Evolutionary conservation across 2,888 invertebrate genomes (phyloP).

Genomic region (Acanthosepion lycidas): DNA sequence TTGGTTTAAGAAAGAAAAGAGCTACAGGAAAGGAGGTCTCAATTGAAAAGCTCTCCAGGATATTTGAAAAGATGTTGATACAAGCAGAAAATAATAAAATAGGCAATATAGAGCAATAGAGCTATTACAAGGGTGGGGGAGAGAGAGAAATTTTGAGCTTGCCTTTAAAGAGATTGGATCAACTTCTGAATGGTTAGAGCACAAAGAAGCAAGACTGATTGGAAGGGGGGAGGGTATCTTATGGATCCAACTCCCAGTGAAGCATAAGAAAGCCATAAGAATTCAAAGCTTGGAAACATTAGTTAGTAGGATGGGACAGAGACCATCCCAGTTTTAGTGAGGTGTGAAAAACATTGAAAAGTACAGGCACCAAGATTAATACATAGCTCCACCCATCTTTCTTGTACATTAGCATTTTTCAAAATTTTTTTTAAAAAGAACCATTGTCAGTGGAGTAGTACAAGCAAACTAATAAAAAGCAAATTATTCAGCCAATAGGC

Average conservation of each 20-base stretch:
- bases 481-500: constrained; percentile 20
- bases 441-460: background rate
- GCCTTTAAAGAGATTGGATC: background rate
- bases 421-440: background rate
- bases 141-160: background rate
- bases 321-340: constrained; percentile 33
- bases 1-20: background rate
- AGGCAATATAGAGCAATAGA: background rate
- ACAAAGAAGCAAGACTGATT: background rate
- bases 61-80: constrained; percentile 11
- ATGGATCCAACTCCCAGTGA: background rate
- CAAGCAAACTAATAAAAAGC: constrained; percentile 12
- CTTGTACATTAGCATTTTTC: background rate
- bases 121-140: background rate
- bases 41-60: background rate
- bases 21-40: background rate
- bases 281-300: constrained; percentile 33
- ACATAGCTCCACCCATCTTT: constrained; percentile 15
- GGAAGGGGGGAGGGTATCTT: background rate
- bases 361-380: background rate
- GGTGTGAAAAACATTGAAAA: constrained; percentile 33
- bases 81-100: constrained; percentile 21
- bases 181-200: background rate
- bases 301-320: constrained; percentile 33
- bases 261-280: background rate